Base-by-base conservation (phyloP, 2,113 vertebrate genomes). In the Motacilla tschutschensis region DNA sequence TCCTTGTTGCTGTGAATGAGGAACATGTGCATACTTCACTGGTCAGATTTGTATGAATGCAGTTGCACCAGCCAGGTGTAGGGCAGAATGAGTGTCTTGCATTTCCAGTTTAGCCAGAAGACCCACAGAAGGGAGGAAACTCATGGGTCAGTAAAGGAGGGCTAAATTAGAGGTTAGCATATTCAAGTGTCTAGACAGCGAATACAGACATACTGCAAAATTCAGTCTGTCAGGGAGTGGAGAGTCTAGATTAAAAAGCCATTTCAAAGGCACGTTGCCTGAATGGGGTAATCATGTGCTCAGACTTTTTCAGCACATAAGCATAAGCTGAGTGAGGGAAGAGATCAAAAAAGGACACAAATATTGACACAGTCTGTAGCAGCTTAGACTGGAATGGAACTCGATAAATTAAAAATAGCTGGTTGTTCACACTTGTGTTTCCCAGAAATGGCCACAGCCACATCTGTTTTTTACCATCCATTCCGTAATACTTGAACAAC, bases 141-240 rank as follows among this genome's bases (percentile, higher is more conserved):
- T 66, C 86, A 90, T 91, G 88, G 93, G 93, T 95, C 94, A 94
- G 88, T 95, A 88, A 91, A 91, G 88, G 92, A 94, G 86, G 86
- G 79, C 84, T 94, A 94, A 95, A 95, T 94, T 94, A 95, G 92
- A 94, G 92, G 88, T 93, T 94, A 92, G 93, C 85, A 79, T 94
- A 95, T 92, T 94, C 81, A 84, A 95, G 93, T 91, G 93, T 95
- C 93, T 95, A 94, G 94, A 95, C 94, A 92, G 92, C 64, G 50
- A 93, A 91, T 88, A 94, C 91, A 95, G 94, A 95, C 91, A 88
- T 91, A 73, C 86, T 91, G 84, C 81, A 93, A 86, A 94, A 95
- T 93, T 93, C 92, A 90, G 94, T 93, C 91, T 92, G 93, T 95
- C 71, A 94, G 92, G 93, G 94, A 94, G 92, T 91, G 93, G 94